Percentiles rank a stretch among this genome's conserved stretches.
These are phyloP conservation scores for Cyprinella venusta DNA, from an alignment of 2,797 vertebrate genomes.

Conservation along the genomic window DNA sequence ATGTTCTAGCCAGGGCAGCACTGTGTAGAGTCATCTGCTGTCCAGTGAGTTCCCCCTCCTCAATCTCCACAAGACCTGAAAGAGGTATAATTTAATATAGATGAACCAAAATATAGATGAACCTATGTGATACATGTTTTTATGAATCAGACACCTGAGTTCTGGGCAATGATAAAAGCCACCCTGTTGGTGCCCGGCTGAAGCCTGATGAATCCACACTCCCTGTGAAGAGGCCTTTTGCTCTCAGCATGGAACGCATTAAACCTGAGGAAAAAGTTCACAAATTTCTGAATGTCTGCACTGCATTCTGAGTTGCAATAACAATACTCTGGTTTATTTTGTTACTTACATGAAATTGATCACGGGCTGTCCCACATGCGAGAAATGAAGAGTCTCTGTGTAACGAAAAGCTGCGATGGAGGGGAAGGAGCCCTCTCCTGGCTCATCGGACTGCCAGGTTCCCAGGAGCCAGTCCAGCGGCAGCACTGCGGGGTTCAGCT, in stretches of 20 bases:
- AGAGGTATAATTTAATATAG: neutral
- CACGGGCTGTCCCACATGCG: conserved; percentile 91
- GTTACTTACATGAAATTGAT: conserved; percentile 90
- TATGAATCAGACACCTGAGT: conserved; percentile 81
- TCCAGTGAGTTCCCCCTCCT: conserved; percentile 90
- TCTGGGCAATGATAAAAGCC: conserved; percentile 96
- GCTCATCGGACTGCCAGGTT: conserved; percentile 86
- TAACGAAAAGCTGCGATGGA: conserved; percentile 88
- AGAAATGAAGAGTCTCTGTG: conserved; percentile 87
- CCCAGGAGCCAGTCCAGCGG: conserved; percentile 88
- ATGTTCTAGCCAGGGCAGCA: conserved; percentile 86
- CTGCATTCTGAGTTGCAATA: neutral
- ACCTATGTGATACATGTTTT: neutral
- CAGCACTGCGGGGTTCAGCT: conserved; percentile 77
- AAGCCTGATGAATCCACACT: conserved; percentile 92
- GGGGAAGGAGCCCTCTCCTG: conserved; percentile 86
- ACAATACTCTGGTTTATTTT: neutral
- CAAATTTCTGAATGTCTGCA: neutral
- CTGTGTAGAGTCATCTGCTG: conserved; percentile 87
- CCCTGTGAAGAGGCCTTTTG: conserved; percentile 91
- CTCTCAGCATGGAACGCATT: conserved; percentile 89
- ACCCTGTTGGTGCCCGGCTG: conserved; percentile 91
- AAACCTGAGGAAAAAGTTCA: conserved; percentile 78
- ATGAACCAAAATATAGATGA: neutral
- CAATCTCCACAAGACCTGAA: conserved; percentile 93